These are phyloP conservation scores for Coregonus suidteri DNA, from an alignment of 2,797 vertebrate genomes.

Conservation along the genomic window DNA sequence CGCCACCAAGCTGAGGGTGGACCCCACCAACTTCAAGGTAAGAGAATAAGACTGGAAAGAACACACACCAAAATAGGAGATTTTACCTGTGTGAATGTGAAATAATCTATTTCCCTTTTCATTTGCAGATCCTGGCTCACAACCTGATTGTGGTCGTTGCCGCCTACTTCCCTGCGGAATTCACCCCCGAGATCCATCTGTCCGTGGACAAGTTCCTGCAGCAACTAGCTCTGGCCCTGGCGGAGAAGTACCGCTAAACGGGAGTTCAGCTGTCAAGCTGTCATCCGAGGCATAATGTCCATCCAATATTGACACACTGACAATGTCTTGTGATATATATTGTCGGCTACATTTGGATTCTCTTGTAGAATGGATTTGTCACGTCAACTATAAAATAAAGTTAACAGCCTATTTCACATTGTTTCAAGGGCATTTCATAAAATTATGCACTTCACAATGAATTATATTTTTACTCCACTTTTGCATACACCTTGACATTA, in stretches of 20 bases:
- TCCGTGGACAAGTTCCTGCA: conserved; percentile 84
- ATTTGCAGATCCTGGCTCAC: conserved; percentile 77
- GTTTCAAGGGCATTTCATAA: too few relatives aligned
- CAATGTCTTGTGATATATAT: background rate
- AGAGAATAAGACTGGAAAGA: too few relatives aligned
- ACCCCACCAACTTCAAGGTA: conserved; percentile 82
- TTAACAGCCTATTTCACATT: too few relatives aligned
- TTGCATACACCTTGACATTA: too few relatives aligned
- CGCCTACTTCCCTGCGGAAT: conserved; percentile 50
- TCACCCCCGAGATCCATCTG: conserved; percentile 76
- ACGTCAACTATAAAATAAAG: too few relatives aligned
- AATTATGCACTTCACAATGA: too few relatives aligned
- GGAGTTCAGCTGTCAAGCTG: conserved; percentile 9
- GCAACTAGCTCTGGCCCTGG: conserved; percentile 65
- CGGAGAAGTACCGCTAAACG: conserved; percentile 83
- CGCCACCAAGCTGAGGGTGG: conserved; percentile 74
- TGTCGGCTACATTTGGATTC: too few relatives aligned
- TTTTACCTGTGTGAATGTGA: background rate
- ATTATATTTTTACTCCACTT: too few relatives aligned
- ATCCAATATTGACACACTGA: background rate
- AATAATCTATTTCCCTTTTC: background rate
- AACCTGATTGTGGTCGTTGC: conserved; percentile 79
- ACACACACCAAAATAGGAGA: background rate
- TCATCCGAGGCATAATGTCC: background rate
- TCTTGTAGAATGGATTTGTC: too few relatives aligned